These are phyloP conservation scores for Sturnus vulgaris DNA, from an alignment of 2,113 vertebrate genomes.

Conservation along the genomic window DNA sequence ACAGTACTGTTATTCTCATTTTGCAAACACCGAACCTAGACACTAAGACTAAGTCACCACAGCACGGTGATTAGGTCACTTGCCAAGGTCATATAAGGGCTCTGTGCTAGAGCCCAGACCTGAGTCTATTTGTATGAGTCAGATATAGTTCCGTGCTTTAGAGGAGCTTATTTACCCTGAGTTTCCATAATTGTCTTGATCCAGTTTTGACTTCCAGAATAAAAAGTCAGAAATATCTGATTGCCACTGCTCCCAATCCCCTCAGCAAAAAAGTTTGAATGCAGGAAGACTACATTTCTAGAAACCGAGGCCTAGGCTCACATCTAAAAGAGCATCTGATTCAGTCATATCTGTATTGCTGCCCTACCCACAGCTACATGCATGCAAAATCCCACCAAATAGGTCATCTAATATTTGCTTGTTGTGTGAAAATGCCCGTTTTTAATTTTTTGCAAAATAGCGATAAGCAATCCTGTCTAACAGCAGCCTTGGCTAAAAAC, in stretches of 20 bases:
- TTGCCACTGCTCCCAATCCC: background rate
- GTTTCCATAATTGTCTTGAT: background rate
- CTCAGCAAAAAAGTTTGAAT: background rate
- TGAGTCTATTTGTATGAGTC: background rate
- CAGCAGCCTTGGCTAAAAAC: background rate
- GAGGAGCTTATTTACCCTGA: background rate
- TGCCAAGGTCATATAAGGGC: slow-evolving; percentile 21
- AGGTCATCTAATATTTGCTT: background rate
- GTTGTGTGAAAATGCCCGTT: background rate
- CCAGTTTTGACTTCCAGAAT: background rate
- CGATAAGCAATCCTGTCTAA: background rate
- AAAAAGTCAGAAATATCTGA: background rate
- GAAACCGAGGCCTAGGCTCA: background rate
- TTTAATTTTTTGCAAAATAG: background rate
- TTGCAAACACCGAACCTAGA: background rate
- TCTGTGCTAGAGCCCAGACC: background rate
- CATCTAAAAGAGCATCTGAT: background rate
- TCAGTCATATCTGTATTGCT: background rate
- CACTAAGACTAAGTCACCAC: background rate
- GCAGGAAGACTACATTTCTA: background rate
- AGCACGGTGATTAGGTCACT: background rate
- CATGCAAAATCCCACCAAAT: background rate
- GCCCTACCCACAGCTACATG: background rate
- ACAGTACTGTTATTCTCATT: slow-evolving; percentile 34
- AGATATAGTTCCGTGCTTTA: background rate